A percentile compares a stretch with the other conserved stretches of the same genome.
Evolutionary conservation across 1,140 invertebrate species (phyloP).

Genomic region (Nylanderia fulva): DNA sequence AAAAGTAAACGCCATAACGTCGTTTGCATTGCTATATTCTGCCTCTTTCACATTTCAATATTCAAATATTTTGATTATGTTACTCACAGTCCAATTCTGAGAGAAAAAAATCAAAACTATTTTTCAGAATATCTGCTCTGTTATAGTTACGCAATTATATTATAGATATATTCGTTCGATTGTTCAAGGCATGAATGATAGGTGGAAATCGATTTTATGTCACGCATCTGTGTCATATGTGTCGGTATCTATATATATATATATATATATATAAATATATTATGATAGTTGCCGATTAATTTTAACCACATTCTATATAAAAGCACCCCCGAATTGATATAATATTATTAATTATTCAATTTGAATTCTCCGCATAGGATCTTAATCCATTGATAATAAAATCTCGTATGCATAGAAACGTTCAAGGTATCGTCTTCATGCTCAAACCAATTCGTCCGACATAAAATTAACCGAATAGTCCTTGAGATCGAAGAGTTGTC

Average conservation of each 20-base stretch:
- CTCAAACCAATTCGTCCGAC: background rate
- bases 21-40: slow-evolving; percentile 1
- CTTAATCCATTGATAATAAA: background rate
- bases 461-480: slow-evolving; percentile 3
- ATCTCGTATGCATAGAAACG: background rate
- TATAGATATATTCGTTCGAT: background rate
- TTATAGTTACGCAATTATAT: background rate
- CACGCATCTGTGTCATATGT: background rate
- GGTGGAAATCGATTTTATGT: background rate
- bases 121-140: background rate
- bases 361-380: background rate
- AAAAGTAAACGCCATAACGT: slow-evolving; percentile 37
- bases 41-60: background rate
- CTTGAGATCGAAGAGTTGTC: background rate
- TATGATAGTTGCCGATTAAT: slow-evolving; percentile 10
- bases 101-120: background rate
- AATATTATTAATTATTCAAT: background rate
- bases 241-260: no score
- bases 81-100: background rate
- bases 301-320: background rate
- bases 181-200: background rate
- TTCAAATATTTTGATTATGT: slow-evolving; percentile 11
- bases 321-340: background rate
- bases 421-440: background rate
- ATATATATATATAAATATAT: no score